Base-by-base conservation (phyloP, 2,888 invertebrate species). In the Tachystola acroxantha region DNA sequence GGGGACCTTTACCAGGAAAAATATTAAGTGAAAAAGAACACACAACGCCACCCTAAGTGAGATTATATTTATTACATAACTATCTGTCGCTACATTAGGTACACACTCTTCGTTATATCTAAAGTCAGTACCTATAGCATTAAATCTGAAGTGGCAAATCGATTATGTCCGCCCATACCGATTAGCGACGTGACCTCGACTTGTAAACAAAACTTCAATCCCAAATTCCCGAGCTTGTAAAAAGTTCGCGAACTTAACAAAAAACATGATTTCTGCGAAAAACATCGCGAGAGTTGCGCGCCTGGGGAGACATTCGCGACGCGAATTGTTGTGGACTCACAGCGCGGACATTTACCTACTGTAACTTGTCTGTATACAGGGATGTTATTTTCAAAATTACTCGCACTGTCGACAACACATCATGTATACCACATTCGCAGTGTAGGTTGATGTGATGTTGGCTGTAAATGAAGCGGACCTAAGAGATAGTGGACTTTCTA, bases 1-100 rank as follows among this genome's bases (percentile, higher is more conserved):
- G 66, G 84, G 75, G 78, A 82, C 81, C 82, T 82, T 79, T 79
- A 76, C 58, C 72, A 72, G 67, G 72, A 74, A 81, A 84, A 84
- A 85, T 84, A 85, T 84, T 82, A 81, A 84, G 81, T 85, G 82
- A 80, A 84, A 81, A 77, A 74, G 72, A 72, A 77, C 71, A 78
- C 73, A 75, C 72, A 73, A 71, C 67, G 76, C 76, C 73, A 67
- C 71, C 70, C 71, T 64, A 59, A 71, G 66, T 67, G 70, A 71
- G 74, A 73, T 74, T 72, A 70, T 78, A 71, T 72, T 73, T 72
- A 72, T 72, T 34, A 14, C 16, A 20, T 7, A 9, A 14, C 4
- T 13, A 11, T 32, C 7, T 7, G n/a, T n/a, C n/a, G n/a, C n/a
- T n/a, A n/a, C n/a, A n/a, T n/a, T n/a, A n/a, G n/a, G n/a, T n/a